Conservation (phyloP, 2,888 invertebrate species). For the Hirtodrosophila confusa region DNA sequence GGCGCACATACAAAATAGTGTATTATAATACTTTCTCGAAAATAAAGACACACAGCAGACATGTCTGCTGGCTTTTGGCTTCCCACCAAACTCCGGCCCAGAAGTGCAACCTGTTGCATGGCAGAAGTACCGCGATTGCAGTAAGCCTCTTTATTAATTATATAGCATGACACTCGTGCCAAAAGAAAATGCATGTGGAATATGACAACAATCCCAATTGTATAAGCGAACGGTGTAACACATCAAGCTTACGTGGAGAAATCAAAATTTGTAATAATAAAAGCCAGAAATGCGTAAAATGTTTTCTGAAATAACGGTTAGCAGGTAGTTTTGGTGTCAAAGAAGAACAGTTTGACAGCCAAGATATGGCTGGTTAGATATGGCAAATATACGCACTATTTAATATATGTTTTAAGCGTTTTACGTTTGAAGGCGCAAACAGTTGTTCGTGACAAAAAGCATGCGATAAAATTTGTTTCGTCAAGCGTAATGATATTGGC, state of each 20-base stretch:
- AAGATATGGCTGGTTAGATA: no score
- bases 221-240: neutral
- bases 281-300: no score
- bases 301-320: no score
- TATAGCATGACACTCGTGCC: constrained; percentile 24
- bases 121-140: constrained; percentile 9
- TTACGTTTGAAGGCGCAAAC: constrained; percentile 1
- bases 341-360: constrained; percentile 1
- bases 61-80: neutral
- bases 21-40: no score
- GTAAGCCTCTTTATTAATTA: constrained; percentile 17
- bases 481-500: no score
- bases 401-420: constrained; percentile 7
- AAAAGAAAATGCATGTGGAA: constrained; percentile 21
- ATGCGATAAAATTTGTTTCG: no score
- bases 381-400: neutral
- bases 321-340: no score
- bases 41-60: neutral
- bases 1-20: no score
- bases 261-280: neutral
- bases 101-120: constrained; percentile 9
- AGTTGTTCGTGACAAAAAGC: constrained; percentile 6
- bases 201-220: constrained; percentile 13
- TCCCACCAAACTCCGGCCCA: neutral
- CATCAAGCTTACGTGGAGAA: neutral